These are phyloP conservation scores for Leptopilina syphax DNA, from an alignment of 2,888 invertebrate genomes.

Conservation along the genomic window DNA sequence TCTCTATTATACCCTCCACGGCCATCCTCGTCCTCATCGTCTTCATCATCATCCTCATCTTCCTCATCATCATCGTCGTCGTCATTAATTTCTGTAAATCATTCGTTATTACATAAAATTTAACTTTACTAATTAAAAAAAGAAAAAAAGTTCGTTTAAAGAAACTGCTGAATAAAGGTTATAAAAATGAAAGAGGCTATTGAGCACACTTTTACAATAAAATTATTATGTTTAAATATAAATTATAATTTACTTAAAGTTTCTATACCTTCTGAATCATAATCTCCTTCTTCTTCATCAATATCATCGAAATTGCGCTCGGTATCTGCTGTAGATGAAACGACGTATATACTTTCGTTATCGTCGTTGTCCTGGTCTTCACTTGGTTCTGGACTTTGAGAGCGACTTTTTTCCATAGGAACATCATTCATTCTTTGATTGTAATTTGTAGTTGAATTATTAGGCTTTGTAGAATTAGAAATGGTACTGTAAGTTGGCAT, in stretches of 20 bases:
- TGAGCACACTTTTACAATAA: too few relatives aligned
- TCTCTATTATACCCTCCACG: constrained; percentile 65
- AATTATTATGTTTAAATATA: not conserved
- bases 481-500: constrained; percentile 69
- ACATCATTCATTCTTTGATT: constrained; percentile 38
- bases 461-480: constrained; percentile 61
- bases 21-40: constrained; percentile 57
- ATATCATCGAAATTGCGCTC: constrained; percentile 56
- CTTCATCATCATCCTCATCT: constrained; percentile 59
- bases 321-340: constrained; percentile 65
- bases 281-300: constrained; percentile 55
- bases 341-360: constrained; percentile 64
- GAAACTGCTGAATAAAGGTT: not conserved
- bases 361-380: constrained; percentile 64
- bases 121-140: not conserved
- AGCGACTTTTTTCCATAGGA: constrained; percentile 48
- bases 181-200: not conserved
- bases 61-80: constrained; percentile 60
- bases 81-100: constrained; percentile 27
- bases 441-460: constrained; percentile 49
- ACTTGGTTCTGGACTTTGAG: constrained; percentile 59
- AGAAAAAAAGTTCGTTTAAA: too few relatives aligned
- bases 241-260: not conserved
- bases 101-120: not conserved
- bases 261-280: constrained; percentile 50